Evolutionary conservation across 1,140 invertebrate species (phyloP), one percentile per base, ranked within the genome.

Genomic region (Dermatophagoides farinae): DNA sequence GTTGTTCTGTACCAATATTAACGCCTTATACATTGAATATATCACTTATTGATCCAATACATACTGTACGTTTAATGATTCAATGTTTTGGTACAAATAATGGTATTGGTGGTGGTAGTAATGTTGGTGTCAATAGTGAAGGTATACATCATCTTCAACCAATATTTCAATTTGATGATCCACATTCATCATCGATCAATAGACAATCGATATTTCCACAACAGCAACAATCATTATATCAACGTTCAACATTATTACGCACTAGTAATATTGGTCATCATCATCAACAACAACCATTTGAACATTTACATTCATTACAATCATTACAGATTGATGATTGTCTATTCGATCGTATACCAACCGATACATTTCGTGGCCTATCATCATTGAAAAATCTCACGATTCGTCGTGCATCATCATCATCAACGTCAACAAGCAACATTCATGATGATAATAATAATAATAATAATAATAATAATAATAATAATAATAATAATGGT

Each of bases 1-100:
- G 79, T 46, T 90, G 86, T 73, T 80, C 81, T 72, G 76, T 86
- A 65, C 71, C 82, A 44, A 83, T 82, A 71, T 85, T 82, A 71
- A 82, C 85, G 68, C 82, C 84, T 67, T 82, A 86, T 67, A 82
- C 80, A n/a, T 84, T 83, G 11, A 89, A 90, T 71, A 86, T 89
- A 69, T 86, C 83, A 70, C 82, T 85, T 54, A 83, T 88, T 46
- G 84, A 84, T 60, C 75, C 80, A 70, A 84, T 87, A 64, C 86
- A 85, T 25, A 84, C 87, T 4, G 83, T 82, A 16, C 76, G 83
- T 9, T 73, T 89, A 64, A 75, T 81, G 10, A 77, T 89, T 22
- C 82, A 86, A 70, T 90, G 86, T 25, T 47, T 47, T 47, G 46
- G 46, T 47, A 23, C 18, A 18, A 47, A 23, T 47, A 47, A 23